These are phyloP conservation scores for Dendrocincla tyrannina DNA, from an alignment of 2,797 vertebrate species.

Conservation along the genomic window DNA sequence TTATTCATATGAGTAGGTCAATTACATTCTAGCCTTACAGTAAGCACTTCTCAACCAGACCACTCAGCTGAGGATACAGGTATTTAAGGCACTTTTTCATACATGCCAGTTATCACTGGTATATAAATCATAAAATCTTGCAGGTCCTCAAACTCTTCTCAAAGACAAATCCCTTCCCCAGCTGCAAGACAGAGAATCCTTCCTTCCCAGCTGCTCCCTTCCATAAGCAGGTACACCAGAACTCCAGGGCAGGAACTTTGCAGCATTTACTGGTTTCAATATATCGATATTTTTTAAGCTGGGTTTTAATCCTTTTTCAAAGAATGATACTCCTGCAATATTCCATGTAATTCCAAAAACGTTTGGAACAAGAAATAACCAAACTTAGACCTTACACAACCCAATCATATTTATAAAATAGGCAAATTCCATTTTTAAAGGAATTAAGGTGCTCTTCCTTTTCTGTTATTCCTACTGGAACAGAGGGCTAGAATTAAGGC, in stretches of 20 bases:
- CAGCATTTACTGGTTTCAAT: background rate
- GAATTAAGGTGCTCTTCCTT: background rate
- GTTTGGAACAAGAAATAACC: background rate
- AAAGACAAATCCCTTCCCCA: background rate
- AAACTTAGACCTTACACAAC: background rate
- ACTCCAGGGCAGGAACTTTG: background rate
- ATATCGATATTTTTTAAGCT: background rate
- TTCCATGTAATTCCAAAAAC: background rate
- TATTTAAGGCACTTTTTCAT: background rate
- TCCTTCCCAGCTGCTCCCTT: background rate
- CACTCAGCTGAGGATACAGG: background rate
- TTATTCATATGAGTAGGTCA: background rate
- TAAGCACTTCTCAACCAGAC: background rate
- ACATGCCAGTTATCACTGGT: background rate
- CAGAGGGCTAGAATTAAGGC: background rate
- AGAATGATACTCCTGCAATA: background rate
- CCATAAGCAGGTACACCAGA: background rate
- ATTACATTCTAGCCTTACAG: background rate
- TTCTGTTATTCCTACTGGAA: background rate
- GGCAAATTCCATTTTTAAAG: background rate
- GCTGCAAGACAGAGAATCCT: background rate
- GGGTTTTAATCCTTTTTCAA: background rate
- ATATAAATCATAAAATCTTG: background rate
- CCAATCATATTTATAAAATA: background rate
- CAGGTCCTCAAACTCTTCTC: background rate